Evolutionary conservation across 2,797 vertebrate genomes (phyloP).

Genomic region (Danio kyathit): DNA sequence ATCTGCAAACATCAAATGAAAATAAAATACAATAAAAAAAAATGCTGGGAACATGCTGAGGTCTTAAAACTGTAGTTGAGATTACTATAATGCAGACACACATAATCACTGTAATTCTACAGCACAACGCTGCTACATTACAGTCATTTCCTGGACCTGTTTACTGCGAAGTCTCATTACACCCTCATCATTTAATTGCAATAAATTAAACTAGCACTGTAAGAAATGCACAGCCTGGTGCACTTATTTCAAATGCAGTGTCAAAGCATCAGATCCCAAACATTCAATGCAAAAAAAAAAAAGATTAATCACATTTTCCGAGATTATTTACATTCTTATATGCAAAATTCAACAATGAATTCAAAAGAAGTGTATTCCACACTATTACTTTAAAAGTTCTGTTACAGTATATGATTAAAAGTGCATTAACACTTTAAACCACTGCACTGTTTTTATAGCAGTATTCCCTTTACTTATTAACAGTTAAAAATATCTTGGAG

Average conservation of each 20-base stretch:
- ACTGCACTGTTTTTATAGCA: too few species aligned
- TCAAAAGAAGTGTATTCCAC: too few species aligned
- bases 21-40: too few species aligned
- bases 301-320: too few species aligned
- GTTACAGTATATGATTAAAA: too few species aligned
- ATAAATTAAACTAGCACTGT: neutral
- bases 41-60: slow-evolving; percentile 2
- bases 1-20: too few species aligned
- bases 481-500: too few species aligned
- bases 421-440: too few species aligned
- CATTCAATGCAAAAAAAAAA: neutral
- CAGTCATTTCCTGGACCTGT: neutral
- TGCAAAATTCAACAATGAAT: too few species aligned
- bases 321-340: too few species aligned
- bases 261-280: neutral
- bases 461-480: too few species aligned
- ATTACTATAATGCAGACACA: slow-evolving; percentile 22
- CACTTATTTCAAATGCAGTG: neutral
- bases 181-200: slow-evolving; percentile 21
- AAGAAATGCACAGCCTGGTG: neutral
- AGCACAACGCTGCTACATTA: neutral
- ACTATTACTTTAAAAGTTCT: too few species aligned
- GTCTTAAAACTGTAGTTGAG: slow-evolving; percentile 1
- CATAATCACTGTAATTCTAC: slow-evolving; percentile 21
- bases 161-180: neutral